A percentile compares a stretch with the other conserved stretches of the same genome.
Evolutionary conservation across 2,797 vertebrate species (phyloP).

Genomic region (Hippocampus kuda): DNA sequence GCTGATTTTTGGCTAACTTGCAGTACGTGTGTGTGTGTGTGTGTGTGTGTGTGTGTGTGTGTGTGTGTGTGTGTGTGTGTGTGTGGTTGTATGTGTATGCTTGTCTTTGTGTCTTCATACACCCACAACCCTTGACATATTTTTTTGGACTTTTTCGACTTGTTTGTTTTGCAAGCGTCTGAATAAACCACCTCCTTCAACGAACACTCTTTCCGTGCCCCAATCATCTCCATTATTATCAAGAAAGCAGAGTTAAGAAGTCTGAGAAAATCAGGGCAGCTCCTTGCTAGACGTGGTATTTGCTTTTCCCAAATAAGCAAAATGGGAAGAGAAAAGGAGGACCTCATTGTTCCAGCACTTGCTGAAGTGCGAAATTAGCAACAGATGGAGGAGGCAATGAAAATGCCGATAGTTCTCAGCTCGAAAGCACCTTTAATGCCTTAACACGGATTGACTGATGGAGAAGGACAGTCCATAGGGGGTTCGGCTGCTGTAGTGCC

Average conservation of each 20-base stretch:
- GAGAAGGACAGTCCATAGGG: not conserved
- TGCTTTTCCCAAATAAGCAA: not conserved
- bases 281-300: not conserved
- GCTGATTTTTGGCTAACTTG: constrained; percentile 24
- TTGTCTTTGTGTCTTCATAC: not conserved
- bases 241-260: not conserved
- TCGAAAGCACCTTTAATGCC: constrained; percentile 21
- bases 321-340: not conserved
- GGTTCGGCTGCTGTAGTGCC: not conserved
- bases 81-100: not conserved
- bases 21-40: not conserved
- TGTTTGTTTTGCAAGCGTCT: not conserved
- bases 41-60: too few species aligned
- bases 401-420: constrained; percentile 39
- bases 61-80: not conserved
- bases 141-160: not conserved
- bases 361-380: constrained; percentile 1
- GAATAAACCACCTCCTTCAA: not conserved
- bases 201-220: not conserved
- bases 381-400: constrained; percentile 43
- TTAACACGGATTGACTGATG: not conserved
- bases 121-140: not conserved
- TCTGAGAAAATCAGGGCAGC: not conserved
- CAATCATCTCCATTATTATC: not conserved
- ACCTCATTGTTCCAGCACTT: not conserved